A percentile compares a stretch with the other conserved stretches of the same genome.
These are phyloP conservation scores for Hylomyscus alleni DNA, from an alignment of 2,797 vertebrate genomes.

Conservation along the genomic window DNA sequence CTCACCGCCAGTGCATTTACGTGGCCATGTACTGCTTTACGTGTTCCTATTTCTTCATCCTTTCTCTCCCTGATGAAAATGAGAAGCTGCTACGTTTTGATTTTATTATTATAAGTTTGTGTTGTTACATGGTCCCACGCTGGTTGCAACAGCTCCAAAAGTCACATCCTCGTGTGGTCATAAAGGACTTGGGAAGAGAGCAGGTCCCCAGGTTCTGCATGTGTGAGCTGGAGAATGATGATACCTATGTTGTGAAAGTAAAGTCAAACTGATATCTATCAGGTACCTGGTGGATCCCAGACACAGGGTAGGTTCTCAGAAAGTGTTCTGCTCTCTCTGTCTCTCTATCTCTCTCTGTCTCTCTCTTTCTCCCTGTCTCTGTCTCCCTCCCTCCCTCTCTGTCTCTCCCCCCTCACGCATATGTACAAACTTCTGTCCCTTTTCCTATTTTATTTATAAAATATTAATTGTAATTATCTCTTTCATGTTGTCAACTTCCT, in stretches of 20 bases:
- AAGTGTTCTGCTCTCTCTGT: background rate
- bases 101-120: background rate
- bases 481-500: background rate
- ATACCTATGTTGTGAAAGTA: background rate
- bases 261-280: background rate
- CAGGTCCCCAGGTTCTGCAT: background rate
- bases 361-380: background rate
- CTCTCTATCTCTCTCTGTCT: background rate
- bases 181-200: background rate
- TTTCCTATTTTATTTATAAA: background rate
- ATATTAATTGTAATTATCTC: background rate
- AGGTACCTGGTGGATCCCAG: background rate
- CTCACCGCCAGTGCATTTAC: background rate
- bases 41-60: background rate
- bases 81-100: background rate
- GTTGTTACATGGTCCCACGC: background rate
- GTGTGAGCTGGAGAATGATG: background rate
- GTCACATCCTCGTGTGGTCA: background rate
- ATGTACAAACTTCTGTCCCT: no score
- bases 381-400: background rate
- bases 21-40: no score
- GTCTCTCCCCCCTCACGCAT: no score
- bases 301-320: background rate
- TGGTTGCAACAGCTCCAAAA: conserved; percentile 13
- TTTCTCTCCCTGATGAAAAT: background rate